phyloP scores from a whole-genome alignment of 30 jellyfish, hydroid and myxozoan species.

The Cassiopea xamachana region DNA sequence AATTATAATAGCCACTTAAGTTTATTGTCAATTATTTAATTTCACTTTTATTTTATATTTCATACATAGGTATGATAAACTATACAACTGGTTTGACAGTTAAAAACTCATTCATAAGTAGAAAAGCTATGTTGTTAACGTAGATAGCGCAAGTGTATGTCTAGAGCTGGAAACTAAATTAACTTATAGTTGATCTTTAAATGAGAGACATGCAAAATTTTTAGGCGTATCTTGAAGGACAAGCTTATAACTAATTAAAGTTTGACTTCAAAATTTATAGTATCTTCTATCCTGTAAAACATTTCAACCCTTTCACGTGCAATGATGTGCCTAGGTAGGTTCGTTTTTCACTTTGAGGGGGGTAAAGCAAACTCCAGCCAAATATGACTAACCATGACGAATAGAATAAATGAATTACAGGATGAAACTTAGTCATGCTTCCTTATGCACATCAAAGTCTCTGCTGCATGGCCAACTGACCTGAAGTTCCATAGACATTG shows the following conservation, averaged over 20 bases:
- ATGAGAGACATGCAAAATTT: neutral
- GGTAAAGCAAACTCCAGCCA: too few species aligned
- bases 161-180: neutral
- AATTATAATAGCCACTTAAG: too few species aligned
- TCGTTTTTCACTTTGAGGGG: neutral
- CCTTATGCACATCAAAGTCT: too few species aligned
- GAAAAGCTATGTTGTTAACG: neutral
- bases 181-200: neutral
- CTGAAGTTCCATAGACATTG: too few species aligned
- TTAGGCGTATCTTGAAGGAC: neutral
- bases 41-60: neutral
- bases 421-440: too few species aligned
- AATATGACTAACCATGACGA: too few species aligned
- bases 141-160: neutral
- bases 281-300: neutral
- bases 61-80: neutral
- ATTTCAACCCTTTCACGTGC: neutral
- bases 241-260: neutral
- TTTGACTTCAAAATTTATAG: neutral
- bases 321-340: neutral
- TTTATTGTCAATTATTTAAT: neutral
- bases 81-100: slow-evolving; percentile 6
- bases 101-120: neutral
- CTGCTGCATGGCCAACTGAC: too few species aligned
- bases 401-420: too few species aligned